Conservation (phyloP, 2,113 vertebrate species). For the Tichodroma muraria region DNA sequence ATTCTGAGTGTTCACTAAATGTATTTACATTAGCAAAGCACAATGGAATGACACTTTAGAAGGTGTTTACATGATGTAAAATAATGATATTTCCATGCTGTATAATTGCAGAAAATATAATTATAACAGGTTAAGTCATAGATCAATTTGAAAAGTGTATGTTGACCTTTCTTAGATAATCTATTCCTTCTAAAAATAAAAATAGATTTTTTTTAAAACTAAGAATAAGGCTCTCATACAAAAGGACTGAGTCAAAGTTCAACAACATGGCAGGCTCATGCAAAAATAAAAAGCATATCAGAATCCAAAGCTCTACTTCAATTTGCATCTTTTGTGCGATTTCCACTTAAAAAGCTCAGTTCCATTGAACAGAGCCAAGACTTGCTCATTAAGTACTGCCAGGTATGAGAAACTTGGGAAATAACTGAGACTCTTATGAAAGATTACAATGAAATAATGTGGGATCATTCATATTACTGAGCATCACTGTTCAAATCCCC, state of each 20-base stretch:
- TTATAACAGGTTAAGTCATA: not conserved
- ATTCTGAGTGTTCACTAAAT: not conserved
- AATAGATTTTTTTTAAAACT: not conserved
- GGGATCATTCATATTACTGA: not conserved
- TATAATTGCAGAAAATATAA: not conserved
- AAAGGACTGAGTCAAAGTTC: not conserved
- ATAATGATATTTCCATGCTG: not conserved
- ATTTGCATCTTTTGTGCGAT: not conserved
- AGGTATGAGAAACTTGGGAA: constrained; percentile 36
- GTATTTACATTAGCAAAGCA: not conserved
- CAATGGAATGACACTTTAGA: not conserved
- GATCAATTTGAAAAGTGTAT: not conserved
- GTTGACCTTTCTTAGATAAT: not conserved
- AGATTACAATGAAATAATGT: not conserved
- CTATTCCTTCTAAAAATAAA: not conserved
- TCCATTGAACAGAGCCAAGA: not conserved
- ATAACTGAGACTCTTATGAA: not conserved
- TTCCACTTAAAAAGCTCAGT: not conserved
- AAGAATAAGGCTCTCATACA: not conserved
- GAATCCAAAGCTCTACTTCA: not conserved
- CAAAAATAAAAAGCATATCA: not conserved
- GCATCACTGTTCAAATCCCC: not conserved
- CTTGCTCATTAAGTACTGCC: not conserved
- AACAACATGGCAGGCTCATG: not conserved
- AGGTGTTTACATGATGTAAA: not conserved